Percentiles rank a stretch among this genome's conserved stretches.
Conservation (phyloP, 2,888 invertebrate genomes). For the Cheilosia pagana region DNA sequence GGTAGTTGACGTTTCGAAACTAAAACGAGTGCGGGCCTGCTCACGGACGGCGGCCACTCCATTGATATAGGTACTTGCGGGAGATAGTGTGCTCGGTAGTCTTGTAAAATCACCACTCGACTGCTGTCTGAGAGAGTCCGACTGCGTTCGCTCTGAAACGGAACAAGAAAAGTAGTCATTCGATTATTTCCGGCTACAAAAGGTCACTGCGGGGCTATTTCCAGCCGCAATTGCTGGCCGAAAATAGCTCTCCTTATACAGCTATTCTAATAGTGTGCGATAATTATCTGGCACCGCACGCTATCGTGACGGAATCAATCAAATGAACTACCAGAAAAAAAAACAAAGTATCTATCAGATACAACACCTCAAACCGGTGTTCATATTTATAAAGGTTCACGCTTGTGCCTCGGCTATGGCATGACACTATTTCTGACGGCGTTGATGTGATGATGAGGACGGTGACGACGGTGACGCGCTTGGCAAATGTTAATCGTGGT, state of each 20-base stretch:
- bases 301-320: constrained; percentile 52
- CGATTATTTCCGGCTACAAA: constrained; percentile 24
- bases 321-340: constrained; percentile 5
- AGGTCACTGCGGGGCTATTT: constrained; percentile 35
- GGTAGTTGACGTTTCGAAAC: constrained; percentile 32
- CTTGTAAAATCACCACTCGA: not conserved
- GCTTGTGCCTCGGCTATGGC: constrained; percentile 17
- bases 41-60: constrained; percentile 26
- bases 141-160: constrained; percentile 25
- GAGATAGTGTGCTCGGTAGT: not conserved
- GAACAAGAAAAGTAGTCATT: constrained; percentile 4
- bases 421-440: constrained; percentile 10
- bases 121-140: constrained; percentile 4
- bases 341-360: constrained; percentile 17
- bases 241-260: constrained; percentile 10
- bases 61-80: constrained; percentile 44
- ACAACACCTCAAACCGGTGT: not conserved
- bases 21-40: not conserved
- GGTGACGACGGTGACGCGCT: constrained; percentile 13
- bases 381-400: constrained; percentile 1
- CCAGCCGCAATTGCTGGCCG: constrained; percentile 2
- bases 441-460: constrained; percentile 16
- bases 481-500: constrained; percentile 28
- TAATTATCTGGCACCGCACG: constrained; percentile 29
- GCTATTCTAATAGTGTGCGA: not conserved